Conservation (phyloP, 2,797 vertebrate species). For the Buceros bicornis region DNA sequence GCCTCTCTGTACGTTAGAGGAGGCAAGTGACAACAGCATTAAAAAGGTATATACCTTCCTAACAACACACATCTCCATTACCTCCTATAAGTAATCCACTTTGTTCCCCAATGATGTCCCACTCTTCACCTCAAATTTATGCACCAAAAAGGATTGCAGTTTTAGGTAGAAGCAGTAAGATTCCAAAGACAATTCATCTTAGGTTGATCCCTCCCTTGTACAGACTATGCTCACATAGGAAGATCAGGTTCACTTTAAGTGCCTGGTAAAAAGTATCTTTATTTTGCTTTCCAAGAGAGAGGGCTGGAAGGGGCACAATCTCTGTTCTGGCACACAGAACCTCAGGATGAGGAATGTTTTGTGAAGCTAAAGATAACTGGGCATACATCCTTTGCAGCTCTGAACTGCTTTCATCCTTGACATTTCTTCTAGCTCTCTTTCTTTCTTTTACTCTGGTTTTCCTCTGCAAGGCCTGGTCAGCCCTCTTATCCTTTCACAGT, state of each 20-base stretch:
- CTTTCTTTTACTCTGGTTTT: not conserved
- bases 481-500: not conserved
- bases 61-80: not conserved
- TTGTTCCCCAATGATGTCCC: not conserved
- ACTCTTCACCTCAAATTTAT: conserved; percentile 64
- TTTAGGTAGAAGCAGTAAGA: not conserved
- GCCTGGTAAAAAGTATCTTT: conserved; percentile 36
- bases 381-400: not conserved
- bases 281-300: conserved; percentile 34
- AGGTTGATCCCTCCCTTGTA: not conserved
- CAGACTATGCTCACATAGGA: conserved; percentile 2
- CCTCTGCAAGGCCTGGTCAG: not conserved
- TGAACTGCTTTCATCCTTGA: conserved; percentile 29
- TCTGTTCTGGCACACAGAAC: conserved; percentile 36
- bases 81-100: conserved; percentile 43
- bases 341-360: conserved; percentile 38
- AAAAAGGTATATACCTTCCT: not conserved
- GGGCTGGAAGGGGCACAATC: not conserved
- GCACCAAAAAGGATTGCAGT: not conserved
- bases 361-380: conserved; percentile 53
- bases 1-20: conserved; percentile 2
- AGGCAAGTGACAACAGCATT: conserved; percentile 36
- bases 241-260: conserved; percentile 42
- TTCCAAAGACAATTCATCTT: conserved; percentile 35
- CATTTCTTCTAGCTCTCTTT: not conserved